phyloP scores from a whole-genome alignment of 2,888 invertebrate species.

The Ormia ochracea region DNA sequence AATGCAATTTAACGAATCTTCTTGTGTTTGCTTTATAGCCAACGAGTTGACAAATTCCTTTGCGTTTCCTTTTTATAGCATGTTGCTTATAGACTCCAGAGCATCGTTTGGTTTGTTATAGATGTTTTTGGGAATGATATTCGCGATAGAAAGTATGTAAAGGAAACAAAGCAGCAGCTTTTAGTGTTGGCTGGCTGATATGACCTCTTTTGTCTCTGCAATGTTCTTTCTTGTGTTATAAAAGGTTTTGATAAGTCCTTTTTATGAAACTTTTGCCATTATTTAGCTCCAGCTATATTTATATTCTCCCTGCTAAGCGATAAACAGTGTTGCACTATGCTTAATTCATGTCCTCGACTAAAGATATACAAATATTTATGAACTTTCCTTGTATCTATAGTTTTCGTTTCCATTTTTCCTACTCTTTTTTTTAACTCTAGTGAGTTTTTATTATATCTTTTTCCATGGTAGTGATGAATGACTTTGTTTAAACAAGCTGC shows the following conservation, averaged over 20 bases:
- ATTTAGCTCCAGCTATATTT: slow-evolving; percentile 26
- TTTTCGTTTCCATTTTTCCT: not conserved
- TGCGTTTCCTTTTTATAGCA: not conserved
- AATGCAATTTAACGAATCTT: slow-evolving; percentile 55
- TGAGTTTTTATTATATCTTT: slow-evolving; percentile 20
- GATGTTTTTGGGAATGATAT: not conserved
- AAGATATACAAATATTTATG: slow-evolving; percentile 21
- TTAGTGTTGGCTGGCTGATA: slow-evolving; percentile 22
- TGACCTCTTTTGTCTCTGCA: slow-evolving; percentile 49
- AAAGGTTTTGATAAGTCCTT: slow-evolving; percentile 15
- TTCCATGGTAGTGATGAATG: not conserved
- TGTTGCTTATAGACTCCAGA: not conserved
- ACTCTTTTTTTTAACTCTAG: not conserved
- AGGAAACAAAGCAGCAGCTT: not conserved
- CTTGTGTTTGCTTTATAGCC: slow-evolving; percentile 39
- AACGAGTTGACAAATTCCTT: slow-evolving; percentile 37
- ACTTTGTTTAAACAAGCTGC: not conserved
- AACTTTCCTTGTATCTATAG: not conserved
- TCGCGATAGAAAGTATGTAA: not conserved
- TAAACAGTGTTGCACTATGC: not conserved
- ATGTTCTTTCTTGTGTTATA: not conserved
- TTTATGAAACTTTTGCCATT: slow-evolving; percentile 28
- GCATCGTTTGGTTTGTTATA: not conserved
- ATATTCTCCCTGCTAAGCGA: too few relatives aligned
- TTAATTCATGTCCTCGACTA: slow-evolving; percentile 7